Evolutionary conservation across 2,888 invertebrate genomes (phyloP).

Genomic region (Venustoraphidia nigricollis): DNA sequence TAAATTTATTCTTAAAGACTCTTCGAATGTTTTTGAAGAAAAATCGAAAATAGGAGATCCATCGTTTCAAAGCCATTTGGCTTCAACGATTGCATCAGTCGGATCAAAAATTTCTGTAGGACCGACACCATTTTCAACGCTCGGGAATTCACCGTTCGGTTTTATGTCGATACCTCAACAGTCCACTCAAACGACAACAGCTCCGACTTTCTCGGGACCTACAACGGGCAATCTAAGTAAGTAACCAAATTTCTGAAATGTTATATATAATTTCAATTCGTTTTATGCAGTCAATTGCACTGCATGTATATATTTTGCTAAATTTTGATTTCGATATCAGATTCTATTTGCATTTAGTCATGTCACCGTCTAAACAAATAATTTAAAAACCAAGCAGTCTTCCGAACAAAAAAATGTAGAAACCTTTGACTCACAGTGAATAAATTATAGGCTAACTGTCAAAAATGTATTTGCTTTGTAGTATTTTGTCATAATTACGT

Average conservation of each 20-base stretch:
- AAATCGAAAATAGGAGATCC: background rate
- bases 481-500: too few relatives aligned
- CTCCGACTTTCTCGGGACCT: conserved; percentile 23
- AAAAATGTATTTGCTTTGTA: too few relatives aligned
- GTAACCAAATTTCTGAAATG: background rate
- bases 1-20: conserved; percentile 62
- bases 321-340: too few relatives aligned
- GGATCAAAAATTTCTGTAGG: conserved; percentile 35
- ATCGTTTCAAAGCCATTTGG: background rate
- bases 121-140: conserved; percentile 41
- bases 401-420: too few relatives aligned
- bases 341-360: too few relatives aligned
- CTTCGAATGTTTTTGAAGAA: conserved; percentile 57
- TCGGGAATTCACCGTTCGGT: conserved; percentile 16
- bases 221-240: conserved; percentile 29
- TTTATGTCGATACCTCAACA: conserved; percentile 25
- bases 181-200: conserved; percentile 18
- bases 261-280: too few relatives aligned
- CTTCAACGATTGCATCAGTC: background rate
- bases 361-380: too few relatives aligned
- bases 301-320: too few relatives aligned
- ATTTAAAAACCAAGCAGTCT: too few relatives aligned
- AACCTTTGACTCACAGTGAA: too few relatives aligned
- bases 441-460: too few relatives aligned
- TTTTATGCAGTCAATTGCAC: too few relatives aligned